phyloP scores from a whole-genome alignment of 2,797 vertebrate species.

The Bovichtus diacanthus region DNA sequence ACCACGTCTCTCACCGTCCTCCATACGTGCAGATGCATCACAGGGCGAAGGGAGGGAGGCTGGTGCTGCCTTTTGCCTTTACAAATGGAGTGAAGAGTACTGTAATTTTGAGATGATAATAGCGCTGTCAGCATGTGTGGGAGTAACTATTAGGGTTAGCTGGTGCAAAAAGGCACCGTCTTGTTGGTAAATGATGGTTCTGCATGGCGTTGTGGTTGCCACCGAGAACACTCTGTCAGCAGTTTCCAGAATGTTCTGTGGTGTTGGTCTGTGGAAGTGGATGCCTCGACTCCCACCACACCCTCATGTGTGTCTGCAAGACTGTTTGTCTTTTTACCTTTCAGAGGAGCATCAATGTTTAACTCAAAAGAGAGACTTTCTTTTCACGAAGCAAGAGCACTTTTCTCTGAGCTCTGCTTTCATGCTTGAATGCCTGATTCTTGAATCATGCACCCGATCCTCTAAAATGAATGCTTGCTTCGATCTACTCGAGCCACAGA shows the following conservation, averaged over 20 bases:
- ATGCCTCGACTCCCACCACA: constrained; percentile 64
- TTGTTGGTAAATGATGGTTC: constrained; percentile 70
- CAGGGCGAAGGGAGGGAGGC: constrained; percentile 10
- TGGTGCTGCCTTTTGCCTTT: constrained; percentile 35
- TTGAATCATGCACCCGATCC: constrained; percentile 41
- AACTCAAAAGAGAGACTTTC: constrained; percentile 20
- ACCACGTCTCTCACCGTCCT: constrained; percentile 37
- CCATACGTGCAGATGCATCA: constrained; percentile 37
- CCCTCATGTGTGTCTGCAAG: constrained; percentile 58
- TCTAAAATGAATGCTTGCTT: constrained; percentile 39
- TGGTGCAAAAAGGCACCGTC: constrained; percentile 60
- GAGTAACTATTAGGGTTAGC: constrained; percentile 64
- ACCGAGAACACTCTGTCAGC: constrained; percentile 67
- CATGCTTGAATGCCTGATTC: constrained; percentile 35
- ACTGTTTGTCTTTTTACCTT: constrained; percentile 32
- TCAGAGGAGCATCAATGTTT: constrained; percentile 42
- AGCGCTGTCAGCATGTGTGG: constrained; percentile 67
- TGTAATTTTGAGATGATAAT: constrained; percentile 68
- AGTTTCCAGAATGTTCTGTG: constrained; percentile 75
- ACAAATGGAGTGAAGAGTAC: constrained; percentile 37
- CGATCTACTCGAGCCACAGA: constrained; percentile 8
- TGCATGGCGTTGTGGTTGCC: constrained; percentile 60
- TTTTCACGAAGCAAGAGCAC: neutral
- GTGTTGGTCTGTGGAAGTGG: constrained; percentile 69
- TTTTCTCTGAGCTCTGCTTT: constrained; percentile 29